Evolutionary conservation across 2,888 invertebrate genomes (phyloP).

Genomic region (Philereme transversata): DNA sequence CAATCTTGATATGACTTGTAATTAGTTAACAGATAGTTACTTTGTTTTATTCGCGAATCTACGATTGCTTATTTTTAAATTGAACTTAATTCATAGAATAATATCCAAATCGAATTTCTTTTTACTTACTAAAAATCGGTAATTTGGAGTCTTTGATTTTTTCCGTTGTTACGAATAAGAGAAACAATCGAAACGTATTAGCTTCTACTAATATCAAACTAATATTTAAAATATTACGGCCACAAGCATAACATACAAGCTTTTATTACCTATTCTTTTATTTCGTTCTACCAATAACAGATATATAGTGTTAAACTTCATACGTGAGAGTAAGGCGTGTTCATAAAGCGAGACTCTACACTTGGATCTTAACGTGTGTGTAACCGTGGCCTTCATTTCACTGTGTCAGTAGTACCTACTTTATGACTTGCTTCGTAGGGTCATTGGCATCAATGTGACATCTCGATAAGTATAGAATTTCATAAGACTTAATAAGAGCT

Average conservation of each 20-base stretch:
- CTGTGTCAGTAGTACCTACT: constrained; percentile 12
- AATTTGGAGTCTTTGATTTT: too few relatives aligned
- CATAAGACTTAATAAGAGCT: too few relatives aligned
- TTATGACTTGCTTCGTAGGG: constrained; percentile 1
- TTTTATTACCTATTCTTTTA: too few relatives aligned
- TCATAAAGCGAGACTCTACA: constrained; percentile 2
- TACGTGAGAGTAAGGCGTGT: too few relatives aligned
- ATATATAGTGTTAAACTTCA: too few relatives aligned
- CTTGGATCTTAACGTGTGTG: constrained; percentile 10
- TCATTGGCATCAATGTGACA: constrained; percentile 2
- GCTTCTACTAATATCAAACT: too few relatives aligned
- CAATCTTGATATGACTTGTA: constrained; percentile 26
- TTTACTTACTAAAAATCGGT: neutral
- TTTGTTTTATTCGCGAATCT: constrained; percentile 15
- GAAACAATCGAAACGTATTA: too few relatives aligned
- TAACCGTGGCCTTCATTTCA: constrained; percentile 18
- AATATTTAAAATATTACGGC: too few relatives aligned
- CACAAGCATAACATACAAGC: too few relatives aligned
- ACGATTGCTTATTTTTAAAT: neutral
- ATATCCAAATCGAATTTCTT: constrained; percentile 1
- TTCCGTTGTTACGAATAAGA: too few relatives aligned
- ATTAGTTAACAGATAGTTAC: constrained; percentile 10
- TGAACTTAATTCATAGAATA: constrained; percentile 11
- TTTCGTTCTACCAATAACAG: too few relatives aligned
- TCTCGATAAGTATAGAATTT: too few relatives aligned